Conservation (phyloP, 2,113 vertebrate genomes). For the Ellobius talpinus region DNA sequence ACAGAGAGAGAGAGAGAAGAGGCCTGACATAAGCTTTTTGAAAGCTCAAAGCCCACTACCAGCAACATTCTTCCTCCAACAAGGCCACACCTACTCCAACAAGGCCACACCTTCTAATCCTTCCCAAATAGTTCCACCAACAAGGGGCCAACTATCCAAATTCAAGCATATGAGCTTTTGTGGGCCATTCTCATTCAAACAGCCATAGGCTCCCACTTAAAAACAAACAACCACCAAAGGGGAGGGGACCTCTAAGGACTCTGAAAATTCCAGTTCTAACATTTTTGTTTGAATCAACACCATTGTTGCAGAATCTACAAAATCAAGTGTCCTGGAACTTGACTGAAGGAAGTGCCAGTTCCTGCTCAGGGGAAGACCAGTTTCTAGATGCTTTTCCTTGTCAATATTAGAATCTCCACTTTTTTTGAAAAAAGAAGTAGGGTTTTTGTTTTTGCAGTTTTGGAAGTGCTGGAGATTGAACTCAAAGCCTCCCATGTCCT, state of each 20-base stretch:
- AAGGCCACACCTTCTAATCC: background rate
- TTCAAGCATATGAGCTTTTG: background rate
- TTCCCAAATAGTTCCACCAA: background rate
- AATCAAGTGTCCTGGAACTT: background rate
- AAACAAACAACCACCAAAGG: background rate
- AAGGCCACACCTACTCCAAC: background rate
- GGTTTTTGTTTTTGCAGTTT: background rate
- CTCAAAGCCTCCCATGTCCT: background rate
- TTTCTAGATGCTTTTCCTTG: background rate
- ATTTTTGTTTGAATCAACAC: background rate
- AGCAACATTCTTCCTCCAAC: background rate
- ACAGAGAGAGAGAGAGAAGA: background rate
- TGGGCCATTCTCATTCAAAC: background rate
- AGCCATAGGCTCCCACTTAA: background rate
- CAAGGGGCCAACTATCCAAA: background rate
- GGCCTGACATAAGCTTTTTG: background rate
- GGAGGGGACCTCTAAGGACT: background rate
- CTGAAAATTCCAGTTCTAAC: background rate
- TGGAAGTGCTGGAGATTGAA: background rate
- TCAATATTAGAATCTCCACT: background rate
- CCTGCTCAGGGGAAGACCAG: background rate
- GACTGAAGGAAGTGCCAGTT: background rate
- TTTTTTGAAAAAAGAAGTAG: too few species aligned
- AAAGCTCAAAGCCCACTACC: background rate
- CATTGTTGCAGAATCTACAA: background rate